These are phyloP conservation scores for Daboia siamensis DNA, from an alignment of 2,113 vertebrate genomes.

Conservation along the genomic window DNA sequence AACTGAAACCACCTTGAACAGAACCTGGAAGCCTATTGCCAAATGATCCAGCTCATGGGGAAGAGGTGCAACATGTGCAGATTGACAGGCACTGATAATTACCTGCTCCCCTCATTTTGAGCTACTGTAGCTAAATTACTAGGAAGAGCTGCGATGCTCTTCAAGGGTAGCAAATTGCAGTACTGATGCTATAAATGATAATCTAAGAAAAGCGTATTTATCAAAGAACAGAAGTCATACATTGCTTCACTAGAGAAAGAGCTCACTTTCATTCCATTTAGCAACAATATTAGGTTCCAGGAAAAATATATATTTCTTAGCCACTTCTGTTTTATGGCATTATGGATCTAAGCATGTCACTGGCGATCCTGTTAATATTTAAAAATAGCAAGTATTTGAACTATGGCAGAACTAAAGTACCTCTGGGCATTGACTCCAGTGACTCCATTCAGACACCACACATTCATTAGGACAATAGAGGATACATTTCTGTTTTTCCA, in stretches of 20 bases:
- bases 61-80: not conserved
- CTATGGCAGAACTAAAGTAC: constrained; percentile 64
- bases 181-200: not conserved
- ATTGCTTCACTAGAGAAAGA: not conserved
- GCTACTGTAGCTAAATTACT: not conserved
- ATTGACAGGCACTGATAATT: not conserved
- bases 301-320: not conserved
- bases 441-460: constrained; percentile 85
- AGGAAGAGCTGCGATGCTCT: not conserved
- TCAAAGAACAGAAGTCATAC: not conserved
- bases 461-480: constrained; percentile 87
- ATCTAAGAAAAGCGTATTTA: not conserved
- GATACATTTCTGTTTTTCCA: constrained; percentile 76
- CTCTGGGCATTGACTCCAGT: constrained; percentile 86
- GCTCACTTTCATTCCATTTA: not conserved
- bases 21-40: not conserved
- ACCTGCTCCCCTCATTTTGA: not conserved
- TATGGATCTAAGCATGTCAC: constrained; percentile 7
- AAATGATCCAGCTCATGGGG: not conserved
- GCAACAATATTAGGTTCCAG: not conserved
- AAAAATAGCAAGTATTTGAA: constrained; percentile 22
- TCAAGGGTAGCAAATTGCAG: not conserved
- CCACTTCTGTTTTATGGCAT: constrained; percentile 13
- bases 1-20: not conserved
- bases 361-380: constrained; percentile 22